Evolutionary conservation across 1,140 invertebrate genomes (phyloP).

Genomic region (Grapholita molesta): DNA sequence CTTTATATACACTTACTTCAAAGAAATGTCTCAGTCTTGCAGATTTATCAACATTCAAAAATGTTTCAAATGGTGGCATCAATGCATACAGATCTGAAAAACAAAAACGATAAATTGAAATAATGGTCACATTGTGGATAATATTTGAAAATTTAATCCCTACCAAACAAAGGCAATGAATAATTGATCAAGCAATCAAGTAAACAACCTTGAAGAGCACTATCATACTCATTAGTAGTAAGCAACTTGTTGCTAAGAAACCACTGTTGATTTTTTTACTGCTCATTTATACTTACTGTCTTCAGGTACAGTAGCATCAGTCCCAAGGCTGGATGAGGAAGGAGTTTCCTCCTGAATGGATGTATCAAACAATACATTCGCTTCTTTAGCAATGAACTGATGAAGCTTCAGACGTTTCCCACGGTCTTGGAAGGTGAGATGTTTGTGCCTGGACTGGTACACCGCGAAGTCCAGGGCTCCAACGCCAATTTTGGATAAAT

Average conservation of each 20-base stretch:
- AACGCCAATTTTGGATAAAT: constrained; percentile 83
- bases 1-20: constrained; percentile 79
- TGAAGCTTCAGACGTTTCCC: constrained; percentile 90
- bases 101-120: constrained; percentile 40
- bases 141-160: not conserved
- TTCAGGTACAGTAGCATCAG: constrained; percentile 64
- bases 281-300: constrained; percentile 61
- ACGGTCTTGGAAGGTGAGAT: constrained; percentile 87
- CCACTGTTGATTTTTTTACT: not conserved
- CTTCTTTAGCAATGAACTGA: constrained; percentile 90
- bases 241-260: not conserved
- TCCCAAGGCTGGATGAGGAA: constrained; percentile 63
- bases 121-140: not conserved
- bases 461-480: constrained; percentile 85
- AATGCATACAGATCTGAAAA: constrained; percentile 88
- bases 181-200: not conserved
- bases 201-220: not conserved
- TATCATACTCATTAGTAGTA: not conserved
- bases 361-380: constrained; percentile 82
- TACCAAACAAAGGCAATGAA: not conserved
- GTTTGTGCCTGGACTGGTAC: constrained; percentile 87
- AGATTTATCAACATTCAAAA: constrained; percentile 85
- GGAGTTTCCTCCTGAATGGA: constrained; percentile 77
- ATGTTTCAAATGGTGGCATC: constrained; percentile 92
- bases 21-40: constrained; percentile 87